A percentile compares a stretch with the other conserved stretches of the same genome.
These are phyloP conservation scores for Hydractinia symbiolongicarpus DNA, from an alignment of 30 jellyfish, hydroid and myxozoan species.

Conservation along the genomic window DNA sequence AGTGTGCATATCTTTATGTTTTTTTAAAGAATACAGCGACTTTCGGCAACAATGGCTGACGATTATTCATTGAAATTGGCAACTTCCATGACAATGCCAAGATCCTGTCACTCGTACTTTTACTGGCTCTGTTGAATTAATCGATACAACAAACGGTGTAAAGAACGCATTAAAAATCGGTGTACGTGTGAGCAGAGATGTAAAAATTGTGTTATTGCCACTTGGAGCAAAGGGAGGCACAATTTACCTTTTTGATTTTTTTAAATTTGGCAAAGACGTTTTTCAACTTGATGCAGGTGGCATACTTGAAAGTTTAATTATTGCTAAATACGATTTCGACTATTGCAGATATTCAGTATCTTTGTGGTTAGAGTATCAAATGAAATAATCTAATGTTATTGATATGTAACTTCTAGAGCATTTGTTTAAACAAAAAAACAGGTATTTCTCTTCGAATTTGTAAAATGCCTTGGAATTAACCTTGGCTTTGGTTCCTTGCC, in stretches of 20 bases:
- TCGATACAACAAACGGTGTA: too few species aligned
- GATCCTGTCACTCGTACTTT: too few species aligned
- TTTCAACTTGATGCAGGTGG: background rate
- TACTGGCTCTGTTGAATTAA: too few species aligned
- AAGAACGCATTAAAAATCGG: background rate
- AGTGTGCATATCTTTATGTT: too few species aligned
- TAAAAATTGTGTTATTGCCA: conserved; percentile 13
- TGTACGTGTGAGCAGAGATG: conserved; percentile 19
- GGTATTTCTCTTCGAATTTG: background rate
- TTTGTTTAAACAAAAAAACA: background rate
- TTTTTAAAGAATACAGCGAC: too few species aligned
- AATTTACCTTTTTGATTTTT: conserved; percentile 15
- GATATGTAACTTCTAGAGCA: conserved; percentile 37
- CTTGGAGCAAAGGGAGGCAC: conserved; percentile 17
- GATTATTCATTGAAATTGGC: too few species aligned
- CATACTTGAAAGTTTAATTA: conserved; percentile 6
- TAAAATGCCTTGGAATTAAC: background rate
- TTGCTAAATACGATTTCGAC: conserved; percentile 24
- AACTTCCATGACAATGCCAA: too few species aligned
- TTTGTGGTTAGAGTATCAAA: conserved; percentile 18
- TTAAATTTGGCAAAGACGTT: conserved; percentile 5
- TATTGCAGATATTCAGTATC: conserved; percentile 36
- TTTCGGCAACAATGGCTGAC: too few species aligned
- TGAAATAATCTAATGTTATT: conserved; percentile 1
- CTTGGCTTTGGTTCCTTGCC: too few species aligned